Evolutionary conservation across 1,140 invertebrate genomes (phyloP), one percentile per base, ranked within the genome.

Genomic region (Brachionus rubens): DNA sequence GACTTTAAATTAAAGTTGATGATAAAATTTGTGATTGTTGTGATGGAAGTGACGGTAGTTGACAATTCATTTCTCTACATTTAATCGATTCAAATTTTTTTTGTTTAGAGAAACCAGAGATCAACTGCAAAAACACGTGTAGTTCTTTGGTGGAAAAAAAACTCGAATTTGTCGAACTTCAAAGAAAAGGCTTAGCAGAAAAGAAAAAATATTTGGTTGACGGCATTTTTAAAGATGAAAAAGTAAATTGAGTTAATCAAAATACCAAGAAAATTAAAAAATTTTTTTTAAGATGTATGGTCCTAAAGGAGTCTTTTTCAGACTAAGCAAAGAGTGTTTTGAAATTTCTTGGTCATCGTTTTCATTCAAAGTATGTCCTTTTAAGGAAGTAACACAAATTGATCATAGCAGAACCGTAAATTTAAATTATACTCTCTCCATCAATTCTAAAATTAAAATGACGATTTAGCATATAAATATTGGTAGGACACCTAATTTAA

Each of bases 1-100:
- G 19, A 36, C 10, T 54, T 54, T 36, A 21, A 28, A 54, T 26
- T 59, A 30, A 12, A 75, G 48, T 76, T 5, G 36, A 76, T 48
- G 72, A 76, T 30, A 28, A 43, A 24, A 62, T 59, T n/a, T 76
- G 72, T 48, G 72, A 76, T 47, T 76, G 72, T 33, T 76, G 72
- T 59, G 72, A 76, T 59, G 72, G 72, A 41, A 56, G 48, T 56
- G 72, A 76, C 33, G 72, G 54, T 59, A 59, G 19, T 14, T 36
- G 2, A 26, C 21, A 16, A 21, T 52, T 33, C 19, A 47, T 26
- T 14, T 16, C 10, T 47, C 1, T 12, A 24, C 0, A 21, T 0
- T 12, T 24, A 16, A n/a, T 24, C 4, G 26, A 12, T 7, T 46
- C 26, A 10, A 46, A 68, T 46, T 30, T 1, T 30, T n/a, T 33